A percentile compares a stretch with the other conserved stretches of the same genome.
These are phyloP conservation scores for Passer domesticus DNA, from an alignment of 2,113 vertebrate genomes.

Conservation along the genomic window DNA sequence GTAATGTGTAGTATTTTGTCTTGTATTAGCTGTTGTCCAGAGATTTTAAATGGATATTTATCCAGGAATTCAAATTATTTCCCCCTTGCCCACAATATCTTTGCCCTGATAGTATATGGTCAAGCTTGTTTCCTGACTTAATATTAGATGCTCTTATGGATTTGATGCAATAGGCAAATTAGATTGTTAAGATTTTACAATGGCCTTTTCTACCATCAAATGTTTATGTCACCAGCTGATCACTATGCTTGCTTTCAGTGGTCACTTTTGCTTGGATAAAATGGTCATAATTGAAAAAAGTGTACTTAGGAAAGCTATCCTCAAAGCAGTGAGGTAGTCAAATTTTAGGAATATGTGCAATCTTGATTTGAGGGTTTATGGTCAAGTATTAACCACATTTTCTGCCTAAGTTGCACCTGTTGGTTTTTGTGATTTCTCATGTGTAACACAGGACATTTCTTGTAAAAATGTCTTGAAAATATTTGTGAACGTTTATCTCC, in stretches of 20 bases:
- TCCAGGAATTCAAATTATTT: neutral
- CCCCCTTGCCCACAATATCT: neutral
- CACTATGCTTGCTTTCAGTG: neutral
- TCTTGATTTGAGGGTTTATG: neutral
- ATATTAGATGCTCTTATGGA: neutral
- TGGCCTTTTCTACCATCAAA: neutral
- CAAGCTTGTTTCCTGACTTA: neutral
- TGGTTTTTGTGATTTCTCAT: neutral
- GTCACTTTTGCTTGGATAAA: neutral
- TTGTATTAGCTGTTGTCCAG: accelerated
- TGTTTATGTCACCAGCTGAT: neutral
- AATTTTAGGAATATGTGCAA: neutral
- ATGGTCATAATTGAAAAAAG: neutral
- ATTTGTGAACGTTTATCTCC: neutral
- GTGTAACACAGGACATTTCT: accelerated
- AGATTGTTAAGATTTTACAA: neutral
- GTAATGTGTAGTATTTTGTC: neutral
- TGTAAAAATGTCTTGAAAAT: neutral
- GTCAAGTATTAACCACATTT: neutral
- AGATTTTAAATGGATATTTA: neutral
- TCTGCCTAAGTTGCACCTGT: neutral
- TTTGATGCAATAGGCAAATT: neutral
- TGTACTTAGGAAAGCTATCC: neutral
- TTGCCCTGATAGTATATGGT: neutral
- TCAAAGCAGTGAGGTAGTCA: neutral